These are phyloP conservation scores for Aradus depressus DNA, from an alignment of 2,888 invertebrate genomes.

Conservation along the genomic window DNA sequence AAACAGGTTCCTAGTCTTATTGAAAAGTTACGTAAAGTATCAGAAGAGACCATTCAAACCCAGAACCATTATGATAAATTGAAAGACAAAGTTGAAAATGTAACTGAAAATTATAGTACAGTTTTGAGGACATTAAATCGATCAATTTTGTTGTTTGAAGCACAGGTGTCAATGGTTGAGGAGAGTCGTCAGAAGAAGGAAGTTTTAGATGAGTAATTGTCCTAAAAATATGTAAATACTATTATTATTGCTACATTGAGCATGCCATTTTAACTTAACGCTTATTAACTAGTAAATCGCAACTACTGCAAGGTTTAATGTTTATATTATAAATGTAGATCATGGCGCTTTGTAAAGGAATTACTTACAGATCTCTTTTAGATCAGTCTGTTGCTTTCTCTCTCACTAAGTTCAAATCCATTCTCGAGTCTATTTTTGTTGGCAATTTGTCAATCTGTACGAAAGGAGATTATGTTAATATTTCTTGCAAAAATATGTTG, in stretches of 20 bases:
- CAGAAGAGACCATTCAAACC: slow-evolving; percentile 2
- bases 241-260: too few species aligned
- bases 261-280: neutral
- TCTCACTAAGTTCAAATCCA: slow-evolving; percentile 1
- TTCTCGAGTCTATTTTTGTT: neutral
- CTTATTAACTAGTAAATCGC: neutral
- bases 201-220: slow-evolving; percentile 1
- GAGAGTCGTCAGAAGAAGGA: slow-evolving; percentile 1
- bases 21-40: slow-evolving; percentile 11
- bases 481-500: neutral
- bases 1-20: slow-evolving; percentile 15
- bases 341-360: too few species aligned
- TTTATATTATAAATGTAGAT: too few species aligned
- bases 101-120: neutral
- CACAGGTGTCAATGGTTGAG: slow-evolving; percentile 1
- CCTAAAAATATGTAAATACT: too few species aligned
- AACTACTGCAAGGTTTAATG: too few species aligned
- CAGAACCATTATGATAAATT: slow-evolving; percentile 10
- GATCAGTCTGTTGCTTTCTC: too few species aligned
- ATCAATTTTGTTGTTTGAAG: slow-evolving; percentile 8
- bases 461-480: slow-evolving; percentile 1
- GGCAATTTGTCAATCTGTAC: neutral
- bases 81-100: slow-evolving; percentile 2
- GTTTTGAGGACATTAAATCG: slow-evolving; percentile 9
- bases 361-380: too few species aligned